These are phyloP conservation scores for Willowsia nigromaculata DNA, from an alignment of 2,888 invertebrate species.

Conservation along the genomic window DNA sequence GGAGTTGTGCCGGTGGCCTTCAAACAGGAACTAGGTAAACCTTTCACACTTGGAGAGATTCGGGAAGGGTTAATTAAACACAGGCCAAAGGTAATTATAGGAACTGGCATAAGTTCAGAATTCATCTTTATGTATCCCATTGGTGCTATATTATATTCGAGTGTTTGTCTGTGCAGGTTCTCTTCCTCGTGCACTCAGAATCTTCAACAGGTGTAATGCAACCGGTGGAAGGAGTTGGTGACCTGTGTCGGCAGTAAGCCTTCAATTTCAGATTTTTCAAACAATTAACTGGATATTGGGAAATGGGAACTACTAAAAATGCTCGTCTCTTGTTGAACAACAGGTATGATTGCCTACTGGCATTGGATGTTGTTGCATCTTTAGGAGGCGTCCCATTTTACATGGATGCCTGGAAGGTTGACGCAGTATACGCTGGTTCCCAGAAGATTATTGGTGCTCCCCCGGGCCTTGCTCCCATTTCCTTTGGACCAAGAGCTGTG, in stretches of 20 bases:
- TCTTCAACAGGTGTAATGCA: slow-evolving; percentile 93
- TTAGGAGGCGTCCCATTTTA: slow-evolving; percentile 86
- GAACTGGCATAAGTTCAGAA: neutral
- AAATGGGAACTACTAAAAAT: slow-evolving; percentile 12
- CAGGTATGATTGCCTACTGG: slow-evolving; percentile 85
- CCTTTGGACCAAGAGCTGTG: slow-evolving; percentile 87
- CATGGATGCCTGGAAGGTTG: slow-evolving; percentile 87
- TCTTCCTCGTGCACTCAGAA: slow-evolving; percentile 93
- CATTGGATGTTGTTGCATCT: slow-evolving; percentile 89
- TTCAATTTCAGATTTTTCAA: neutral
- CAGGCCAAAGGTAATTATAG: slow-evolving; percentile 83
- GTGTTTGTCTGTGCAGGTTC: too few species aligned
- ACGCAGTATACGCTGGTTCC: slow-evolving; percentile 88
- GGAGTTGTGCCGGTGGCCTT: slow-evolving; percentile 81
- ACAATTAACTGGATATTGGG: neutral
- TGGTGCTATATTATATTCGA: too few species aligned
- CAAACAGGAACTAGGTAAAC: slow-evolving; percentile 82
- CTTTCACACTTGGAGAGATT: slow-evolving; percentile 85
- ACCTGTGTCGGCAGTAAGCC: slow-evolving; percentile 87
- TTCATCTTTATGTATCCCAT: neutral
- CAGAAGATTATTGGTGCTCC: slow-evolving; percentile 89
- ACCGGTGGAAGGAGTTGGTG: slow-evolving; percentile 88
- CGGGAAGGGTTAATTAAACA: slow-evolving; percentile 85
- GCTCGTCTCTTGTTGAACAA: slow-evolving; percentile 58
- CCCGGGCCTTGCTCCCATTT: slow-evolving; percentile 89